Conservation (phyloP, 1,140 invertebrate genomes). For the Anastrepha obliqua region DNA sequence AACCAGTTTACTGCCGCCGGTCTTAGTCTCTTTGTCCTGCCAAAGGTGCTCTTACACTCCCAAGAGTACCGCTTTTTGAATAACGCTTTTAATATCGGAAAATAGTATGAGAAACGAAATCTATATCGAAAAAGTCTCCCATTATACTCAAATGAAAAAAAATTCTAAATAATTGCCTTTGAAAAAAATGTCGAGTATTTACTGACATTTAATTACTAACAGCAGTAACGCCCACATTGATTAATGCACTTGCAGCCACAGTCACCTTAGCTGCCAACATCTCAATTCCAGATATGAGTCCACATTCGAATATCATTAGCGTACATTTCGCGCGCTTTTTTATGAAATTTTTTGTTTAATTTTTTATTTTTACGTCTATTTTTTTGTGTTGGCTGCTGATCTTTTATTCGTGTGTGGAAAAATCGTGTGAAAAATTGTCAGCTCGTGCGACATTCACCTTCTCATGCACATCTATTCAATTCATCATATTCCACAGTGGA, state of each 20-base stretch:
- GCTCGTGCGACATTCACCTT: not conserved
- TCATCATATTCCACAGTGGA: not conserved
- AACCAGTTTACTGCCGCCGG: no score
- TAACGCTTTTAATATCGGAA: no score
- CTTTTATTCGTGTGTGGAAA: not conserved
- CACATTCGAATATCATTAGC: not conserved
- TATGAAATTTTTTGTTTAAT: no score
- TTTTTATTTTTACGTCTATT: no score
- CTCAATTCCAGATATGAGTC: not conserved
- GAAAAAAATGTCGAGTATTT: not conserved
- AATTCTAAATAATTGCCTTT: not conserved
- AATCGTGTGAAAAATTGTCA: conserved; percentile 22
- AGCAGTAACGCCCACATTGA: not conserved
- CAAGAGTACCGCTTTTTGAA: no score
- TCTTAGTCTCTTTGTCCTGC: no score
- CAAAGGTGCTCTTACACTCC: no score
- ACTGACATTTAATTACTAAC: not conserved
- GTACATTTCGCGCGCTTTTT: not conserved
- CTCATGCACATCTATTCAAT: not conserved
- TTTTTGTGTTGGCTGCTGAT: no score
- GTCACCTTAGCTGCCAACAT: not conserved
- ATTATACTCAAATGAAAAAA: not conserved
- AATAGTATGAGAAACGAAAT: no score
- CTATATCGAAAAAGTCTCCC: not conserved
- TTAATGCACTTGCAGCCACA: conserved; percentile 9